Percentiles rank a stretch among this genome's conserved stretches.
Evolutionary conservation across 2,888 invertebrate genomes (phyloP).

Genomic region (Eristalis arbustorum): DNA sequence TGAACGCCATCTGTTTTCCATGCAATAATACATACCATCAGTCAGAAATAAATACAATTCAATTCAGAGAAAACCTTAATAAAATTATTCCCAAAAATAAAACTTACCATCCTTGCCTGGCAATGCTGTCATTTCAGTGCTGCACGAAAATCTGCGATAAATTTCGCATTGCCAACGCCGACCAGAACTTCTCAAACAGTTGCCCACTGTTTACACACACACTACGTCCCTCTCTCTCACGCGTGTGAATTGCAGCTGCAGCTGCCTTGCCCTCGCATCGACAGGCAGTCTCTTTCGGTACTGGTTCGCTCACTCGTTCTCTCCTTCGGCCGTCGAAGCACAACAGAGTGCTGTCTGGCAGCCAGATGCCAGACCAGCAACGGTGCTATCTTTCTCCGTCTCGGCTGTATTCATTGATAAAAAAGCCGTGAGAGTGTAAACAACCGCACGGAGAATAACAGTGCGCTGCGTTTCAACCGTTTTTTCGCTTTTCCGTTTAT

Average conservation of each 20-base stretch:
- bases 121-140: not conserved
- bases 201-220: not conserved
- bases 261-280: not conserved
- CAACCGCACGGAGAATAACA: constrained; percentile 29
- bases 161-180: not conserved
- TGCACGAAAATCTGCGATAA: constrained; percentile 32
- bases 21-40: too few species aligned
- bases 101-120: not conserved
- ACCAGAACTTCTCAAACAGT: constrained; percentile 38
- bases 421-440: constrained; percentile 67
- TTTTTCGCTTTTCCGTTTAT: constrained; percentile 20
- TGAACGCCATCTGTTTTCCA: too few species aligned
- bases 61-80: not conserved
- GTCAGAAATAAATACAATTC: not conserved
- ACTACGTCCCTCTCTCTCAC: not conserved
- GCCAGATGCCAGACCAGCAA: not conserved
- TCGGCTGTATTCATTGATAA: constrained; percentile 66
- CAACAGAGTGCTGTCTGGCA: constrained; percentile 35
- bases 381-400: constrained; percentile 35
- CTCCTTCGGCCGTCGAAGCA: constrained; percentile 1
- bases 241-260: too few species aligned
- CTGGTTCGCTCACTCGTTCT: not conserved
- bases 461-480: constrained; percentile 28
- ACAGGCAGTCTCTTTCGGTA: not conserved
- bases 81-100: not conserved